Percentiles rank a stretch among this genome's conserved stretches.
Evolutionary conservation across 2,888 invertebrate genomes (phyloP).

Genomic region (Melanargia galathea): DNA sequence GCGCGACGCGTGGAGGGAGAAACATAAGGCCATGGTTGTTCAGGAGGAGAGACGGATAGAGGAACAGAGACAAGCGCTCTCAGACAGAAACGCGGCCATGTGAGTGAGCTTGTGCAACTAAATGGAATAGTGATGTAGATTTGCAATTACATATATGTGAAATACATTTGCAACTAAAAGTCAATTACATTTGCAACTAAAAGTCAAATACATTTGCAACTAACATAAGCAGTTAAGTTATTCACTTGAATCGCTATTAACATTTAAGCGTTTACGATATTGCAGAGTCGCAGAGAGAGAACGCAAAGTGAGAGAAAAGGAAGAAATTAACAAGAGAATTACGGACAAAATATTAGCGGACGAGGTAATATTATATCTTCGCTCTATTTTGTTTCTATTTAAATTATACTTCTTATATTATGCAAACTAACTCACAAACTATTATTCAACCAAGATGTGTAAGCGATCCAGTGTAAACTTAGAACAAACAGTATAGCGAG

Average conservation of each 20-base stretch:
- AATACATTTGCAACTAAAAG: no score
- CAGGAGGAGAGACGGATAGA: slow-evolving; percentile 68
- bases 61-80: slow-evolving; percentile 44
- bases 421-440: no score
- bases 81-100: slow-evolving; percentile 56
- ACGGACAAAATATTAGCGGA: slow-evolving; percentile 59
- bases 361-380: slow-evolving; percentile 50
- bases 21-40: slow-evolving; percentile 66
- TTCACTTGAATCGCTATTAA: not conserved
- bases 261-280: slow-evolving; percentile 18
- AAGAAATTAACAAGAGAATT: slow-evolving; percentile 57
- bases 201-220: not conserved
- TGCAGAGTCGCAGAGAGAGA: slow-evolving; percentile 61
- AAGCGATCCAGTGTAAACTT: no score
- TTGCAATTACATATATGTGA: no score
- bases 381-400: not conserved
- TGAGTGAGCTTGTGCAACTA: slow-evolving; percentile 44
- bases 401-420: no score
- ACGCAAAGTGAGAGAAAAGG: slow-evolving; percentile 50
- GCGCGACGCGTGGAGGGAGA: slow-evolving; percentile 75
- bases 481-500: no score
- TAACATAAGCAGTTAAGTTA: no score
- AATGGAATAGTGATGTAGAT: no score
- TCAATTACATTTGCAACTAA: no score
- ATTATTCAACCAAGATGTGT: no score